A percentile compares a stretch with the other conserved stretches of the same genome.
These are phyloP conservation scores for Siniperca obscura DNA, from an alignment of 2,797 vertebrate species.

Conservation along the genomic window DNA sequence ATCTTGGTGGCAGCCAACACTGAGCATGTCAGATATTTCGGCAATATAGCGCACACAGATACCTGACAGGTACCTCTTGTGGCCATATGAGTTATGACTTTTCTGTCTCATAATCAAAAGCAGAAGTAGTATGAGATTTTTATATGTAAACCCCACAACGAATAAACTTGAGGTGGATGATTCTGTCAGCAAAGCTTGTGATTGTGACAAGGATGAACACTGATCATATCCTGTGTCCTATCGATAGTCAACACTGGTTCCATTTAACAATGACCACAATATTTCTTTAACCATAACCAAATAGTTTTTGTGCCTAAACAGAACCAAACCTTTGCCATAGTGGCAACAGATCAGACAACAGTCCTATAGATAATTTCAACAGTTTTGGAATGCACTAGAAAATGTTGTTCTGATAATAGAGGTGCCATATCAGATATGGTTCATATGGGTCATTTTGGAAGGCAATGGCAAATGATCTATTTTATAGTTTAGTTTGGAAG, in stretches of 20 bases:
- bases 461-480: neutral
- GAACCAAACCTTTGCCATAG: neutral
- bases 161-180: neutral
- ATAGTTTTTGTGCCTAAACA: neutral
- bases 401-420: too few relatives aligned
- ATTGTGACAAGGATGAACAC: neutral
- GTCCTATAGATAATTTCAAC: neutral
- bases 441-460: too few relatives aligned
- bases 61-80: neutral
- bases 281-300: neutral
- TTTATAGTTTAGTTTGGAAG: neutral
- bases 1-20: neutral
- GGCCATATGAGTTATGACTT: neutral
- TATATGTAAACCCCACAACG: too few relatives aligned
- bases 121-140: neutral
- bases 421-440: neutral
- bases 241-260: neutral
- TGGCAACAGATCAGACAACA: neutral
- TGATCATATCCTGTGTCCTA: neutral
- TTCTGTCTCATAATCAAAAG: neutral
- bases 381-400: neutral
- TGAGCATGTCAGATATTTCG: neutral
- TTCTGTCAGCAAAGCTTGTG: too few relatives aligned
- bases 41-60: neutral
- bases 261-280: neutral